Conservation (phyloP, 2,113 vertebrate genomes). For the Antechinus flavipes region DNA sequence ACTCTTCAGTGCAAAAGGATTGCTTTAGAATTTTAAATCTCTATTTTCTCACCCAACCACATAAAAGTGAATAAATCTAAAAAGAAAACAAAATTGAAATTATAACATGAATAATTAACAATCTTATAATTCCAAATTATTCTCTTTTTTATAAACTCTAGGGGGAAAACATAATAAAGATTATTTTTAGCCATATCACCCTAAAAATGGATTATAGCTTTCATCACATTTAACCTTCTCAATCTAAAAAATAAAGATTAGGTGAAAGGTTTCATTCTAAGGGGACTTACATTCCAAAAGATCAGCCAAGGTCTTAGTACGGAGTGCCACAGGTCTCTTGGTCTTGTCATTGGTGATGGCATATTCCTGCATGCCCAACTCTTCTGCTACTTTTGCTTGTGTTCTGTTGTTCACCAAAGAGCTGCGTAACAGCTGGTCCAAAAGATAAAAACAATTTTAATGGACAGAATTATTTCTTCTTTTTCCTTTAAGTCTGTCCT, state of each 20-base stretch:
- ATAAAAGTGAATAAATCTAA: background rate
- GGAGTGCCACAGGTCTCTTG: conserved; percentile 94
- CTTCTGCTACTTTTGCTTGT: conserved; percentile 98
- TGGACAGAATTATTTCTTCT: background rate
- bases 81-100: background rate
- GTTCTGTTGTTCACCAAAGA: conserved; percentile 99
- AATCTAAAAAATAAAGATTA: background rate
- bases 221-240: conserved; percentile 21
- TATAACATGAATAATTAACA: conserved; percentile 7
- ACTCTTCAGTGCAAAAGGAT: conserved; percentile 15
- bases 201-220: background rate
- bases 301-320: conserved; percentile 98
- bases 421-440: conserved; percentile 92
- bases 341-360: conserved; percentile 99
- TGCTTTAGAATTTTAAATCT: background rate
- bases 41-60: background rate
- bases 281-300: conserved; percentile 94
- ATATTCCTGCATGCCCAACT: conserved; percentile 98
- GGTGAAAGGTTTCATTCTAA: background rate
- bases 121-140: conserved; percentile 21
- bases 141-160: conserved; percentile 27
- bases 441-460: conserved; percentile 54
- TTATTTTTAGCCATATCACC: conserved; percentile 21
- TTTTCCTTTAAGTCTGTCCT: background rate
- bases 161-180: conserved; percentile 11